A percentile compares a stretch with the other conserved stretches of the same genome.
Conservation (phyloP, 2,888 invertebrate species). For the Parnassius glacialis region DNA sequence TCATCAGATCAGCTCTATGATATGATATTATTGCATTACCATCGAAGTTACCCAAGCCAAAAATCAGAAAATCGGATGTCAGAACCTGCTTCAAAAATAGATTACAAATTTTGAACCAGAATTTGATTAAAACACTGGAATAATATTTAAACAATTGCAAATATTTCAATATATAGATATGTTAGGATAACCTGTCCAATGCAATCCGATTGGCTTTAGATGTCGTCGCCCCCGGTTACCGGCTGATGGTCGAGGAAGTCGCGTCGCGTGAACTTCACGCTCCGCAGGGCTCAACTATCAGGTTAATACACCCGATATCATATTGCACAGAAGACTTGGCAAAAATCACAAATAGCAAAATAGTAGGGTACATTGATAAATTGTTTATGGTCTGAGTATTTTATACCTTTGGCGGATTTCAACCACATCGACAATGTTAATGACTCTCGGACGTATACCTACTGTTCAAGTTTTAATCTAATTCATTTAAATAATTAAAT, state of each 20-base stretch:
- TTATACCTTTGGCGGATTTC: too few species aligned
- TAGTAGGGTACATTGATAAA: background rate
- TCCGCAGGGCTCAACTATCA: slow-evolving; percentile 33
- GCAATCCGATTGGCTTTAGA: slow-evolving; percentile 28
- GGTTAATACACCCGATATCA: slow-evolving; percentile 17
- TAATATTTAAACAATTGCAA: slow-evolving; percentile 1
- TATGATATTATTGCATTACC: too few species aligned
- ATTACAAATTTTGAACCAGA: too few species aligned
- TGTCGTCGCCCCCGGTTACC: slow-evolving; percentile 24
- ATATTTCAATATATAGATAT: slow-evolving; percentile 12
- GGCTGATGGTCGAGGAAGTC: slow-evolving; percentile 33
- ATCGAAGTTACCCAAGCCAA: too few species aligned
- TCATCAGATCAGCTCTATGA: too few species aligned
- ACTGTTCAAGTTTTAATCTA: too few species aligned
- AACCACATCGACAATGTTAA: too few species aligned
- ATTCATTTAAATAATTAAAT: too few species aligned
- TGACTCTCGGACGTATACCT: too few species aligned
- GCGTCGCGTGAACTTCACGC: slow-evolving; percentile 42
- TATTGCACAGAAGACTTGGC: background rate
- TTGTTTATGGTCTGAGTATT: background rate
- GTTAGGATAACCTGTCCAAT: slow-evolving; percentile 25
- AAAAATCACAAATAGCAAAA: background rate
- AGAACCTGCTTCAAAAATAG: too few species aligned
- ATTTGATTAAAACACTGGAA: background rate
- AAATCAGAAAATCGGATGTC: too few species aligned